Conservation (phyloP, 2,113 vertebrate species). For the Cyanoderma ruficeps region DNA sequence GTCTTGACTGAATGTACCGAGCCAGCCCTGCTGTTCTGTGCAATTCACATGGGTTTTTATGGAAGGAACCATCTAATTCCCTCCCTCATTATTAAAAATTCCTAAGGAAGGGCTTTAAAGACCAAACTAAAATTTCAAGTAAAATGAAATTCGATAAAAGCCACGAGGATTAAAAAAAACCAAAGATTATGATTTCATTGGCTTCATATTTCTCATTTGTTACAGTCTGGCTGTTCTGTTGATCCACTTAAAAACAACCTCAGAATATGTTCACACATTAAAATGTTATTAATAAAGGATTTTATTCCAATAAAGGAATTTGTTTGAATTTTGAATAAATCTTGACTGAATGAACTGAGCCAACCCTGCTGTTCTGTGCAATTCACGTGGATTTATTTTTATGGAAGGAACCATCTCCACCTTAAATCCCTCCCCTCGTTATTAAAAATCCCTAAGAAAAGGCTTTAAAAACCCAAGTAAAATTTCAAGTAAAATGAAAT, state of each 20-base stretch:
- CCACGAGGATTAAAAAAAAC: not conserved
- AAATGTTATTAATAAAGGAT: not conserved
- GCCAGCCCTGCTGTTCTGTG: not conserved
- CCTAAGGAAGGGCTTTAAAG: not conserved
- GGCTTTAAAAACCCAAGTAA: not conserved
- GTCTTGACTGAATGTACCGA: not conserved
- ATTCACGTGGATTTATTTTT: not conserved
- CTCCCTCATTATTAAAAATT: not conserved
- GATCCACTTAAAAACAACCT: not conserved
- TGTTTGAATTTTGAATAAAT: not conserved
- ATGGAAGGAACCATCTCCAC: not conserved
- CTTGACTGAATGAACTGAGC: not conserved
- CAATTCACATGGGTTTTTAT: not conserved
- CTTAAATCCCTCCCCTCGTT: not conserved
- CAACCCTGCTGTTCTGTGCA: not conserved
- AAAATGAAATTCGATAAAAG: too few relatives aligned
- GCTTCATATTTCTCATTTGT: not conserved
- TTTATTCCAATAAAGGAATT: too few relatives aligned
- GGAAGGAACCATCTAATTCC: not conserved
- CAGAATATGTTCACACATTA: not conserved
- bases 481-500: not conserved
- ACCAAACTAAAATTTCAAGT: too few relatives aligned
- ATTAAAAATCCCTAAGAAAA: not conserved
- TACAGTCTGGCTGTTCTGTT: not conserved
- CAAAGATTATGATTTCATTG: not conserved